Evolutionary conservation across 37 sponge, comb jelly and placozoan genomes (phyloP).

Genomic region (Oopsacas minuta): DNA sequence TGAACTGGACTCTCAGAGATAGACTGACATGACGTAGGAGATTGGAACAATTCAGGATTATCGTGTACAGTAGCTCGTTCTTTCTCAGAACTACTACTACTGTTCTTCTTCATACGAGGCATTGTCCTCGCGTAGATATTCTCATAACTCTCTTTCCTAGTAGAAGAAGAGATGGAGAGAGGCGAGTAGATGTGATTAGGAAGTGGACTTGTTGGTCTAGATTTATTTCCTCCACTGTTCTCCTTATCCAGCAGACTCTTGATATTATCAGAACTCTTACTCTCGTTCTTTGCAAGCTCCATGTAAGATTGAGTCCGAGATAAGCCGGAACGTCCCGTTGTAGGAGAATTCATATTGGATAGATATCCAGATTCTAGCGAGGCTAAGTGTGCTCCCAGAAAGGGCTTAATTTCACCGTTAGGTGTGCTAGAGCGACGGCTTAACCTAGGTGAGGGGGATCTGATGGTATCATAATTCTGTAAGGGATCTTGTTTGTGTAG

Average conservation of each 20-base stretch:
- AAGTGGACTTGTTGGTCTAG: not conserved
- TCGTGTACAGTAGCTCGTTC: not conserved
- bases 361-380: not conserved
- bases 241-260: not conserved
- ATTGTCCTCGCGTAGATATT: not conserved
- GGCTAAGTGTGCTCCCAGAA: not conserved
- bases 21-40: too few relatives aligned
- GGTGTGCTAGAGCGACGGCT: not conserved
- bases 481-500: not conserved
- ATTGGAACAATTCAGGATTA: not conserved
- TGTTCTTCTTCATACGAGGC: not conserved
- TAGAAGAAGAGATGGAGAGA: slow-evolving; percentile 17
- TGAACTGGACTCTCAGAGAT: not conserved
- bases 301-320: not conserved
- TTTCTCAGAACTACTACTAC: not conserved
- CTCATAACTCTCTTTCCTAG: not conserved
- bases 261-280: not conserved
- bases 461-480: not conserved
- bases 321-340: too few relatives aligned
- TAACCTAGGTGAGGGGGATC: not conserved
- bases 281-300: not conserved
- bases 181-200: not conserved
- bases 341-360: not conserved
- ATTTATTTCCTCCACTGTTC: not conserved
- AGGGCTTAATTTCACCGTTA: not conserved